A percentile compares a stretch with the other conserved stretches of the same genome.
Conservation (phyloP, 2,113 vertebrate species). For the Physeter macrocephalus region DNA sequence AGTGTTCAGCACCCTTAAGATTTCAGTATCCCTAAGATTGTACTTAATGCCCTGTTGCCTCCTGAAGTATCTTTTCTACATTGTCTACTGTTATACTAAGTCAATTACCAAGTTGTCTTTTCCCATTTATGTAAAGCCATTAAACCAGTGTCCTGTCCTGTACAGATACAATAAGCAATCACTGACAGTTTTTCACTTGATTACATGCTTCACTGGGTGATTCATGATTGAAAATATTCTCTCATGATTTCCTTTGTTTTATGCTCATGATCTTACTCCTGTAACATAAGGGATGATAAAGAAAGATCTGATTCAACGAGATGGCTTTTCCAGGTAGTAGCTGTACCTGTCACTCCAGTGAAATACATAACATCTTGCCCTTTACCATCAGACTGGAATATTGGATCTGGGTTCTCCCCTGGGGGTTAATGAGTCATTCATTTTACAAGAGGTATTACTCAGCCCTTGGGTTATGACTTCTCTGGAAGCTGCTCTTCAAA, state of each 20-base stretch:
- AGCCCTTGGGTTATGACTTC: not conserved
- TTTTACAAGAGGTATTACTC: constrained; percentile 23
- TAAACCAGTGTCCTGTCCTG: constrained; percentile 71
- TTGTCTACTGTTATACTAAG: constrained; percentile 45
- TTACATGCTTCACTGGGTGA: constrained; percentile 73
- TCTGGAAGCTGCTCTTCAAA: not conserved
- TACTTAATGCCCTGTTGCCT: not conserved
- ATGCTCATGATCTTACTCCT: constrained; percentile 27
- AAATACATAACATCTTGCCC: not conserved
- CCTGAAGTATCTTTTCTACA: constrained; percentile 33
- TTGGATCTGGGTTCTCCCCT: not conserved
- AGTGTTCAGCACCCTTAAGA: not conserved
- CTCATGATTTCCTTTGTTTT: constrained; percentile 73
- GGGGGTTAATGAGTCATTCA: constrained; percentile 15
- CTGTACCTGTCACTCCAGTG: not conserved
- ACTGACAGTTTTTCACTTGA: constrained; percentile 73
- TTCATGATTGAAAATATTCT: constrained; percentile 73
- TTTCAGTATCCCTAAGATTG: not conserved
- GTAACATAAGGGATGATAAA: constrained; percentile 26
- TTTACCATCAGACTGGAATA: constrained; percentile 12
- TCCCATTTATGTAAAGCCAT: constrained; percentile 68
- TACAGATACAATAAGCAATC: constrained; percentile 56
- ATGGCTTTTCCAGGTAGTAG: not conserved
- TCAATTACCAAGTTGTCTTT: constrained; percentile 73
- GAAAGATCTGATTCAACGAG: constrained; percentile 42